Evolutionary conservation across 2,113 vertebrate species (phyloP), one percentile per base, ranked within the genome.

Genomic region (Lampris megalopsis): DNA sequence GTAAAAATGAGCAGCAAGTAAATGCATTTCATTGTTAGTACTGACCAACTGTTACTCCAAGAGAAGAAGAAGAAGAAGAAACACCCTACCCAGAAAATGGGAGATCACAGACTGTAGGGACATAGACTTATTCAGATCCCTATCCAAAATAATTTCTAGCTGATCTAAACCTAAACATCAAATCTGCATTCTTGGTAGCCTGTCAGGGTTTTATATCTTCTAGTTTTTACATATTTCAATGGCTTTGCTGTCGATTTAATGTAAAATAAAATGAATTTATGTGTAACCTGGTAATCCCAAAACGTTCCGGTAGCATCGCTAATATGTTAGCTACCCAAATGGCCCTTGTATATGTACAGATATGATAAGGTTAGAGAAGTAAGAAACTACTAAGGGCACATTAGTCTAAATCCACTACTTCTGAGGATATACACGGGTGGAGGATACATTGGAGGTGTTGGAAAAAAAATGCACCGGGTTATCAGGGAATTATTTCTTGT

Each of bases 401-500:
- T 47, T 50, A 35, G 45, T 63, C 41, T 10, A 66, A 64, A 71
- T 2, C 66, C 73, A 41, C 49, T 24, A 3, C 57, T 41, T 10
- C 10, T 54, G 35, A 56, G 71, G 47, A 71, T 0, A 45, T n/a
- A 11, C 8, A 43, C 77, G 68, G 63, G 79, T 8, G 75, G 63
- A 77, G 68, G 6, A 71, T 62, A 77, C 78, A 59, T 45, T 75
- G 1, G 41, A 42, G 36, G 50, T 82, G 69, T 45, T 75, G 47
- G 63, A 48, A 42, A 35, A 42, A 41, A 56, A 57, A 60, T 71
- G 70, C 53, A 68, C 24, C 24, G 24, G 24, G 24, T 24, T 50
- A 58, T 57, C 62, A 49, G 50, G 49, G 13, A 36, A 84, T 93
- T 88, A 95, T 66, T 91, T 38, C 86, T 96, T 90, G 69, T 6